phyloP scores from a whole-genome alignment of 1,140 invertebrate species.

The Dysdera silvatica region DNA sequence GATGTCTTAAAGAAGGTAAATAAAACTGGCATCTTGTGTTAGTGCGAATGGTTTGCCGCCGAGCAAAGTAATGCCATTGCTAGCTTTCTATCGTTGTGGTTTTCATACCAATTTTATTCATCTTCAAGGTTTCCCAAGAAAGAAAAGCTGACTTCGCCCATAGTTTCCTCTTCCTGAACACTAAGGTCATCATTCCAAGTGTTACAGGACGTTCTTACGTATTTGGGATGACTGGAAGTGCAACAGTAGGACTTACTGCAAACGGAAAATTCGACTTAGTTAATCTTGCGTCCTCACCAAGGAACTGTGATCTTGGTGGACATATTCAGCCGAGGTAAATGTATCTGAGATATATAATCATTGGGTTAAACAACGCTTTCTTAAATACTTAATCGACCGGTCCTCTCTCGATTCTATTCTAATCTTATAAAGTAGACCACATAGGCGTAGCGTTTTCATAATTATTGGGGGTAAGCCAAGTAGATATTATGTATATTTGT shows the following conservation, averaged over 20 bases:
- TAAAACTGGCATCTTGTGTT: background rate
- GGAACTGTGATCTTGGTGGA: conserved; percentile 55
- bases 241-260: conserved; percentile 60
- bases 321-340: conserved; percentile 44
- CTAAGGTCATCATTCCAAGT: conserved; percentile 68
- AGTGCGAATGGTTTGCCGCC: no score
- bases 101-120: no score
- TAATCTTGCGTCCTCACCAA: conserved; percentile 52
- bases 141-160: conserved; percentile 11
- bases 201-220: conserved; percentile 65
- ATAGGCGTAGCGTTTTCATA: no score
- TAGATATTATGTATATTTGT: no score
- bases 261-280: conserved; percentile 61
- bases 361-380: no score
- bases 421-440: no score
- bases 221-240: conserved; percentile 60
- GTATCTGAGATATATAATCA: no score
- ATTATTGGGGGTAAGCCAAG: no score
- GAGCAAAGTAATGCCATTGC: no score
- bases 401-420: no score
- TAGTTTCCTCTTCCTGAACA: conserved; percentile 59
- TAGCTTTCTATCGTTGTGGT: no score
- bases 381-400: no score
- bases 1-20: conserved; percentile 9
- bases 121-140: conserved; percentile 6